phyloP scores from a whole-genome alignment of 2,888 invertebrate genomes.

The Colletes collaris region DNA sequence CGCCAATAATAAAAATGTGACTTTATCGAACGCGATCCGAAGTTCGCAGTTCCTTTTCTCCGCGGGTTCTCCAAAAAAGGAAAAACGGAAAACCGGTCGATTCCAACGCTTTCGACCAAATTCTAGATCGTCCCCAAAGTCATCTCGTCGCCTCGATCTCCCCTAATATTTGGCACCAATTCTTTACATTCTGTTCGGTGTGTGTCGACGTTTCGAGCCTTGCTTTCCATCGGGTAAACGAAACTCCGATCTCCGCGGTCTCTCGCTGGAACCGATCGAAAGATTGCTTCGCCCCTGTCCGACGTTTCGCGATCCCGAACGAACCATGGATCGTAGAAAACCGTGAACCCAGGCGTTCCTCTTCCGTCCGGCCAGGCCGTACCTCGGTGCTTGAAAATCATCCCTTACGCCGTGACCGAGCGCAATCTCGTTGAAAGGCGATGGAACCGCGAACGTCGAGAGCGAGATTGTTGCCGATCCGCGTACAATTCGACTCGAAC shows the following conservation, averaged over 20 bases:
- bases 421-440: background rate
- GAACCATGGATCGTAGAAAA: slow-evolving; percentile 6
- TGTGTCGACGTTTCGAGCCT: background rate
- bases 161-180: slow-evolving; percentile 15
- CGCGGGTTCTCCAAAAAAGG: background rate
- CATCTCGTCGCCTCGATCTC: slow-evolving; percentile 16
- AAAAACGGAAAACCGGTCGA: background rate
- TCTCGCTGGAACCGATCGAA: slow-evolving; percentile 10
- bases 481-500: slow-evolving; percentile 9
- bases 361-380: too few species aligned
- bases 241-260: slow-evolving; percentile 1
- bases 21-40: background rate
- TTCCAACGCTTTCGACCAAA: too few species aligned
- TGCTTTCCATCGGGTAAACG: slow-evolving; percentile 3
- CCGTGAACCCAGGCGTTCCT: background rate
- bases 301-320: background rate
- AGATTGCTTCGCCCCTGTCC: background rate
- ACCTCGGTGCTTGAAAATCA: too few species aligned
- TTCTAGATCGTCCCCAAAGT: background rate
- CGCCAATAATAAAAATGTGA: slow-evolving; percentile 20
- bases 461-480: slow-evolving; percentile 17
- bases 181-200: slow-evolving; percentile 5
- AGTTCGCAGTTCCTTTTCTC: background rate
- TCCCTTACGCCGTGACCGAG: background rate
- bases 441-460: slow-evolving; percentile 10